A percentile compares a stretch with the other conserved stretches of the same genome.
Evolutionary conservation across 1,140 invertebrate genomes (phyloP).

Genomic region (Triops longicaudatus): DNA sequence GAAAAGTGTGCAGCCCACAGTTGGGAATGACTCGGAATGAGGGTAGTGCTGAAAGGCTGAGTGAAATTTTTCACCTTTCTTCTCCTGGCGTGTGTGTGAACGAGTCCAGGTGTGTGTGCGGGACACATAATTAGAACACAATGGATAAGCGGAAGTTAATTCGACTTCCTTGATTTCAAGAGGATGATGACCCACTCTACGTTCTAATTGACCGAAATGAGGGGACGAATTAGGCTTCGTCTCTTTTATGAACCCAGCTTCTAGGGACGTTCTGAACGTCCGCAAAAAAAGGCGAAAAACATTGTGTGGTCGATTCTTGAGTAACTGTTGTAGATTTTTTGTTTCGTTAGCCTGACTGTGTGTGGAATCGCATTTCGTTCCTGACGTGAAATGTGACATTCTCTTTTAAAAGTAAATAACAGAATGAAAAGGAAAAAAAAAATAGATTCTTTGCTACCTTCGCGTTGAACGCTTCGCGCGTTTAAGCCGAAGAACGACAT

Average conservation of each 20-base stretch:
- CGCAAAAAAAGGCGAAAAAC: background rate
- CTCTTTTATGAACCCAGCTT: background rate
- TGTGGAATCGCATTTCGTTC: background rate
- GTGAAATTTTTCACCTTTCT: background rate
- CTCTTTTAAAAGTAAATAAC: background rate
- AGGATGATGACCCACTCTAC: constrained; percentile 4
- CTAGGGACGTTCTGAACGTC: background rate
- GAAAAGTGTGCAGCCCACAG: no score
- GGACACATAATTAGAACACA: background rate
- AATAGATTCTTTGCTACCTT: background rate
- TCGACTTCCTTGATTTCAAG: background rate
- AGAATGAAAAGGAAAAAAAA: background rate
- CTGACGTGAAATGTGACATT: background rate
- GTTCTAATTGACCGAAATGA: constrained; percentile 16
- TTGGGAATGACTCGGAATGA: no score
- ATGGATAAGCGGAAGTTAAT: background rate
- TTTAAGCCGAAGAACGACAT: background rate
- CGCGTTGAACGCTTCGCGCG: background rate
- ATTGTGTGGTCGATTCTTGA: background rate
- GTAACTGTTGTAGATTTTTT: background rate
- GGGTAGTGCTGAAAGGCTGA: no score
- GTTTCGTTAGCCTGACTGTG: background rate
- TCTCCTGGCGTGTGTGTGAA: background rate
- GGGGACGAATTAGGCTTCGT: background rate
- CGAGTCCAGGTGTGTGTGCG: constrained; percentile 9